A percentile compares a stretch with the other conserved stretches of the same genome.
phyloP scores from a whole-genome alignment of 2,797 vertebrate genomes.

The Enteromius anoplus region DNA sequence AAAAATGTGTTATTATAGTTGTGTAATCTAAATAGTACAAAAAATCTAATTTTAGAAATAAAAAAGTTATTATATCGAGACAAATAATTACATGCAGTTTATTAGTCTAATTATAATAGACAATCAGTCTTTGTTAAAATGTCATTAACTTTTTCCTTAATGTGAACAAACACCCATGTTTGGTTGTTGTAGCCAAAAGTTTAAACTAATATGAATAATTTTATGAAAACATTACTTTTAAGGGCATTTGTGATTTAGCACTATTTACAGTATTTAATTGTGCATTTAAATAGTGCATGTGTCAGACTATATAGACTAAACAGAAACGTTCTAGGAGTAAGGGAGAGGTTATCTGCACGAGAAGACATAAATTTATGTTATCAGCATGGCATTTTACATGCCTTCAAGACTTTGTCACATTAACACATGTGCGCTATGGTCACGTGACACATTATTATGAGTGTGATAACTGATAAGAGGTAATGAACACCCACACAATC shows the following conservation, averaged over 20 bases:
- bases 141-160: not conserved
- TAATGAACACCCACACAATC: slow-evolving; percentile 6
- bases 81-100: not conserved
- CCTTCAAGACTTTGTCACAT: slow-evolving; percentile 13
- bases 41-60: not conserved
- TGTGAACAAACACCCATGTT: not conserved
- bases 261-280: not conserved
- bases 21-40: not conserved
- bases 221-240: not conserved
- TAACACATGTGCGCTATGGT: not conserved
- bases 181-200: not conserved
- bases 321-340: not conserved
- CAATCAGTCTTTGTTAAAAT: not conserved
- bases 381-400: not conserved
- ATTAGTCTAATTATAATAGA: not conserved
- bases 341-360: not conserved
- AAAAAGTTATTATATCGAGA: not conserved
- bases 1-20: not conserved
- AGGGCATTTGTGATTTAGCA: not conserved
- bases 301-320: not conserved
- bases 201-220: not conserved
- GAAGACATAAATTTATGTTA: not conserved
- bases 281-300: not conserved
- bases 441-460: not conserved
- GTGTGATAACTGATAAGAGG: not conserved